These are phyloP conservation scores for Deroplatys truncata DNA, from an alignment of 2,888 invertebrate genomes.

Conservation along the genomic window DNA sequence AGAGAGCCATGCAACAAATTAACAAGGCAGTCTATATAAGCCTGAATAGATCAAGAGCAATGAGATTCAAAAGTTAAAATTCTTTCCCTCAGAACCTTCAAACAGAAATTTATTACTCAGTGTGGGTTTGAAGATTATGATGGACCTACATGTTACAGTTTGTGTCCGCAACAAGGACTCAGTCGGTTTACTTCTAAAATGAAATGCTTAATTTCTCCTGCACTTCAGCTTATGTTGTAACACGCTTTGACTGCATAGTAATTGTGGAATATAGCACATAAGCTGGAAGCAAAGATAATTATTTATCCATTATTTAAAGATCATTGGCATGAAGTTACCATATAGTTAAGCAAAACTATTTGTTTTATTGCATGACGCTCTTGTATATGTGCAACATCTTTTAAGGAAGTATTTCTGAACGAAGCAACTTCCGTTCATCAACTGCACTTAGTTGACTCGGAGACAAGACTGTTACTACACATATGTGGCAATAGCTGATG, in stretches of 20 bases:
- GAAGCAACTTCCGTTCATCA: background rate
- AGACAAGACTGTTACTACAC: slow-evolving; percentile 38
- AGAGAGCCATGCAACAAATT: background rate
- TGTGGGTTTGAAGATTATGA: background rate
- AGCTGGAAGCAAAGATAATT: background rate
- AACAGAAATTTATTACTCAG: background rate
- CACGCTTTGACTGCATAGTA: background rate
- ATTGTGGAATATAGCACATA: background rate
- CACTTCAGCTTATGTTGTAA: background rate
- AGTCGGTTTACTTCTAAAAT: background rate
- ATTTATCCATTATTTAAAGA: background rate
- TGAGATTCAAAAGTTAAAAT: background rate
- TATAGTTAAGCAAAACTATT: background rate
- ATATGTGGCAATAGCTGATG: slow-evolving; percentile 50
- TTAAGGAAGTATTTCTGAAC: background rate
- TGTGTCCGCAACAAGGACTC: background rate
- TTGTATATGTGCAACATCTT: background rate
- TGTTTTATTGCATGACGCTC: slow-evolving; percentile 7
- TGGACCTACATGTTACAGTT: background rate
- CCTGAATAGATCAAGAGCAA: background rate
- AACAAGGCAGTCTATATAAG: background rate
- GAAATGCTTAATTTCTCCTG: background rate
- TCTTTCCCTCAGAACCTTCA: background rate
- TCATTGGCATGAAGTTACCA: background rate
- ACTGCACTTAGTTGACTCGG: background rate